phyloP scores from a whole-genome alignment of 2,113 vertebrate species.

The Zosterops pallidus region DNA sequence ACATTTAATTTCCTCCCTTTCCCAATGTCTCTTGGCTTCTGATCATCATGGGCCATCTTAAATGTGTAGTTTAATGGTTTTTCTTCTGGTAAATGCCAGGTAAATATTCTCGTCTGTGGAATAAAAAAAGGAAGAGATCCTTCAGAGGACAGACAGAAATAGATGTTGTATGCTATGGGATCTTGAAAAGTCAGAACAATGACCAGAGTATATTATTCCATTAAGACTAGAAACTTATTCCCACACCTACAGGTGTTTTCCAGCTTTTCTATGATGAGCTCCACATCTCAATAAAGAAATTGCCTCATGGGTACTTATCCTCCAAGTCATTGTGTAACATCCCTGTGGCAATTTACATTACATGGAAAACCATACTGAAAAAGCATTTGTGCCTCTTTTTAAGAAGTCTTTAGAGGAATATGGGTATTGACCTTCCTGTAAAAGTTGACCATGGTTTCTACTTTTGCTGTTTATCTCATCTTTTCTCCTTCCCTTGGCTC shows the following conservation, averaged over 20 bases:
- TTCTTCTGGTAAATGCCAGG: not conserved
- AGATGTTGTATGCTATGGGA: not conserved
- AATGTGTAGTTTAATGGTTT: not conserved
- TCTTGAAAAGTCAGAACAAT: not conserved
- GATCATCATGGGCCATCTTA: not conserved
- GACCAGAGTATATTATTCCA: not conserved
- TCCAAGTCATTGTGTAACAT: conserved; percentile 16
- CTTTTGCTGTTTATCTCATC: conserved; percentile 54
- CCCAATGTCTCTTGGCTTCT: not conserved
- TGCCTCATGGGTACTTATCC: not conserved
- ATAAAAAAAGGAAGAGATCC: not conserved
- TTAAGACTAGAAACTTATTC: conserved; percentile 1
- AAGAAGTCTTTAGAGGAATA: conserved; percentile 45
- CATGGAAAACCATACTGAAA: conserved; percentile 51
- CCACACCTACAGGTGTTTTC: conserved; percentile 30
- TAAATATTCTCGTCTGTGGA: not conserved
- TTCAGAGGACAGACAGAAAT: not conserved
- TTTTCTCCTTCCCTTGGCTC: conserved; percentile 39
- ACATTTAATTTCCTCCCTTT: not conserved
- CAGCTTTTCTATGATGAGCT: conserved; percentile 27
- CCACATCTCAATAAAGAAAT: conserved; percentile 12
- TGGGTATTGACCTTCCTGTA: conserved; percentile 51
- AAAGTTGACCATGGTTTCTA: conserved; percentile 41
- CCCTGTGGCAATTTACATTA: conserved; percentile 41
- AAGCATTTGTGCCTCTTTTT: conserved; percentile 45